phyloP scores from a whole-genome alignment of 2,797 vertebrate genomes.

The Valencia hispanica region DNA sequence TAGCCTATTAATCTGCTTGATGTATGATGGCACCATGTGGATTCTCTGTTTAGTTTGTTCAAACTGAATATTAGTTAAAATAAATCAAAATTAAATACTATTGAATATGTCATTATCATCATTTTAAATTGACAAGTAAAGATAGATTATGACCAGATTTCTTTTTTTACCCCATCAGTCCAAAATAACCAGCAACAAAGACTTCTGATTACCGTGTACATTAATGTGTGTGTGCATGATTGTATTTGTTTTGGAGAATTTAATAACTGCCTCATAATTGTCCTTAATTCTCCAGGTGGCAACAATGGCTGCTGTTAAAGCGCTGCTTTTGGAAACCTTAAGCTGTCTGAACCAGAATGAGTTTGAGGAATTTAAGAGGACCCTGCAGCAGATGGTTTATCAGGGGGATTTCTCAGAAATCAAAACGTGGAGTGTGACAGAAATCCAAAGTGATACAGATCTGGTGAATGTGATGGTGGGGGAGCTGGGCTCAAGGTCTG shows the following conservation, averaged over 20 bases:
- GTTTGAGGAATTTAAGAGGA: not conserved
- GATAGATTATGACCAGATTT: too few relatives aligned
- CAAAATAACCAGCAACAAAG: too few relatives aligned
- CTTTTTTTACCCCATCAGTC: too few relatives aligned
- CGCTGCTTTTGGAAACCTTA: not conserved
- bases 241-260: too few relatives aligned
- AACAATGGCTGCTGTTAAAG: not conserved
- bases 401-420: not conserved
- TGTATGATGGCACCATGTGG: too few relatives aligned
- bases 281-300: not conserved
- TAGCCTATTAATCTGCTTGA: too few relatives aligned
- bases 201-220: not conserved
- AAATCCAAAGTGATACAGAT: not conserved
- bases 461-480: not conserved
- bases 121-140: too few relatives aligned
- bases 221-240: not conserved
- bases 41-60: too few relatives aligned
- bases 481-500: not conserved
- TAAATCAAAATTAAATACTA: too few relatives aligned
- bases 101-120: too few relatives aligned
- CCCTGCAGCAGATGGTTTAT: not conserved
- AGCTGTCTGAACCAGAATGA: not conserved
- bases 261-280: not conserved
- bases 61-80: too few relatives aligned
- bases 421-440: not conserved